Conservation (phyloP, 2,888 invertebrate species). For the Drosophila koepferae region DNA sequence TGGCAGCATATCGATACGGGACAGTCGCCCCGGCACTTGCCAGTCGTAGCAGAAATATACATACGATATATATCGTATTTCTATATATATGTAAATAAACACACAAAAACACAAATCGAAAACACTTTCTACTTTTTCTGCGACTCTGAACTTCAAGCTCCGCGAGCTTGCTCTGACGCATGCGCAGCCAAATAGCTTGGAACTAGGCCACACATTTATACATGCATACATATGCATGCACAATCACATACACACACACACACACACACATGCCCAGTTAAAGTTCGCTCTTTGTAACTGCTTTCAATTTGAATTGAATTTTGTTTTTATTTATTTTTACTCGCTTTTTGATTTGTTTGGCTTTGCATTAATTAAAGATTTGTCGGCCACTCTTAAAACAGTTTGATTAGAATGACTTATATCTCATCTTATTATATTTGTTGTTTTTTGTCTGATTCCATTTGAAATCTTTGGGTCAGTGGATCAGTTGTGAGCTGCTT, state of each 20-base stretch:
- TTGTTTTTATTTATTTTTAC: slow-evolving; percentile 22
- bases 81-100: no score
- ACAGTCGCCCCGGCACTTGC: slow-evolving; percentile 8
- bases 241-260: slow-evolving; percentile 24
- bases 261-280: background rate
- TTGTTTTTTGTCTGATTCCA: slow-evolving; percentile 6
- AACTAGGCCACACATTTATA: slow-evolving; percentile 63
- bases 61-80: background rate
- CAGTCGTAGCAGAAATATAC: background rate
- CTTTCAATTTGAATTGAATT: slow-evolving; percentile 66
- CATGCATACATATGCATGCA: slow-evolving; percentile 27
- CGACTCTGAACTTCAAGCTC: slow-evolving; percentile 35
- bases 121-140: slow-evolving; percentile 74
- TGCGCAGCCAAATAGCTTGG: slow-evolving; percentile 56
- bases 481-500: slow-evolving; percentile 42
- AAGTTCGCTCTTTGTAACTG: slow-evolving; percentile 31
- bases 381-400: slow-evolving; percentile 34
- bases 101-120: slow-evolving; percentile 28
- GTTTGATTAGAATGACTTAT: slow-evolving; percentile 15
- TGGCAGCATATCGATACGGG: slow-evolving; percentile 23
- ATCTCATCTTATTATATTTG: background rate
- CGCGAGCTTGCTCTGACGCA: slow-evolving; percentile 44
- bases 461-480: slow-evolving; percentile 60
- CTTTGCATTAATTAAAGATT: slow-evolving; percentile 73
- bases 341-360: slow-evolving; percentile 60